These are phyloP conservation scores for Pachyramphus minor DNA, from an alignment of 2,113 vertebrate genomes.

Conservation along the genomic window DNA sequence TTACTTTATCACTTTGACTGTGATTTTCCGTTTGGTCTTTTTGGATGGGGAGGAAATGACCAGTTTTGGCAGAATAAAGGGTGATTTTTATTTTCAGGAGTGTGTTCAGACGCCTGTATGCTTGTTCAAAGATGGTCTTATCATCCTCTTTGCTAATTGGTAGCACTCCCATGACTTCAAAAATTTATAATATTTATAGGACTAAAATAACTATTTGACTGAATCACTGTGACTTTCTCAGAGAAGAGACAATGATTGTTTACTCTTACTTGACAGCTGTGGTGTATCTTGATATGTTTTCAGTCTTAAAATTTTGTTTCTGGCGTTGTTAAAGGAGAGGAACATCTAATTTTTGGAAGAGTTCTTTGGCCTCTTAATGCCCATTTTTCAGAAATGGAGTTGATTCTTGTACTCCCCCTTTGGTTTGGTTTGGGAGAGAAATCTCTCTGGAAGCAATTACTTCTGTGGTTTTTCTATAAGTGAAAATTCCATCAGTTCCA, in stretches of 20 bases:
- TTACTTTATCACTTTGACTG: background rate
- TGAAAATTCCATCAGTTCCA: slow-evolving; percentile 32
- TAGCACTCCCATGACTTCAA: background rate
- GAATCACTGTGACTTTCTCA: background rate
- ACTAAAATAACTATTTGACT: background rate
- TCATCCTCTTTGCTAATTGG: background rate
- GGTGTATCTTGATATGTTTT: background rate
- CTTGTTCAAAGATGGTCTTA: background rate
- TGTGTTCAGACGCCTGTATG: background rate
- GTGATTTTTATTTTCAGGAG: background rate
- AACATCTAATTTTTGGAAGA: background rate
- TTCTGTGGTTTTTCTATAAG: slow-evolving; percentile 10
- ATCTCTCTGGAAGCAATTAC: slow-evolving; percentile 54
- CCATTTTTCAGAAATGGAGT: slow-evolving; percentile 14
- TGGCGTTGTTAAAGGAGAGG: background rate
- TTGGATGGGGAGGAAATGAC: background rate
- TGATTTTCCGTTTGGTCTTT: background rate
- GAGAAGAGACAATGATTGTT: background rate
- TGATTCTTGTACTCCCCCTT: background rate
- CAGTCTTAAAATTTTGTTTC: background rate
- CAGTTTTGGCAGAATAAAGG: background rate
- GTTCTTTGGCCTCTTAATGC: background rate
- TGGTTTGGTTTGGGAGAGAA: background rate
- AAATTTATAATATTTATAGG: background rate
- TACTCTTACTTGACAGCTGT: background rate